A percentile compares a stretch with the other conserved stretches of the same genome.
Evolutionary conservation across 2,113 vertebrate genomes (phyloP).

Genomic region (Dasyprocta punctata): DNA sequence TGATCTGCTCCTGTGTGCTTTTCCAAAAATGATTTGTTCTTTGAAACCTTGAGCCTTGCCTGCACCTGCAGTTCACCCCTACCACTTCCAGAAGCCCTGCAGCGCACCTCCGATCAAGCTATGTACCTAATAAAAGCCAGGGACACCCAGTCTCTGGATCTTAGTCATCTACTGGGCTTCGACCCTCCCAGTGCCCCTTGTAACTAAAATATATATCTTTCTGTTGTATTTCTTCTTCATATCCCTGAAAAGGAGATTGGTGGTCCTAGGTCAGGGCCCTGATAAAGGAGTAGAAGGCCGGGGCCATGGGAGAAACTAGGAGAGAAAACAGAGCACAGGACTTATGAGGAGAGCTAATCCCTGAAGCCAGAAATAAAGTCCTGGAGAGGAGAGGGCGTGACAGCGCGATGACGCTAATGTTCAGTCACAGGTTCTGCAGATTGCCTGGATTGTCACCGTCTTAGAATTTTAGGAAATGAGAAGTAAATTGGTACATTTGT

Average conservation of each 20-base stretch:
- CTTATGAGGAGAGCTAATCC: neutral
- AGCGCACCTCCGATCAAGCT: neutral
- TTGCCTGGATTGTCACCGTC: neutral
- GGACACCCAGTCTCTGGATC: neutral
- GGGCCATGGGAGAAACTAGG: neutral
- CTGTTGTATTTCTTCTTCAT: neutral
- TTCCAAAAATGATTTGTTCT: neutral
- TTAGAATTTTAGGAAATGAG: neutral
- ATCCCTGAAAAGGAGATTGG: neutral
- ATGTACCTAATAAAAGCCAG: neutral
- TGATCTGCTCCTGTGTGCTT: neutral
- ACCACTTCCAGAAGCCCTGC: neutral
- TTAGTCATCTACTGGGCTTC: neutral
- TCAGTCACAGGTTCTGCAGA: neutral
- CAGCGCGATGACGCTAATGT: neutral
- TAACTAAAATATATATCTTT: no score
- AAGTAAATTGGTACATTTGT: neutral
- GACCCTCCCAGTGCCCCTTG: no score
- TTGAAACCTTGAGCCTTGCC: neutral
- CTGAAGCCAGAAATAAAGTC: neutral
- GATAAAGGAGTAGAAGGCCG: neutral
- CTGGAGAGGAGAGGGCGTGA: neutral
- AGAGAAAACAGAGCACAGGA: neutral
- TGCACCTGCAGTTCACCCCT: neutral
- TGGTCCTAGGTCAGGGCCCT: neutral